A percentile compares a stretch with the other conserved stretches of the same genome.
These are phyloP conservation scores for Pyralis farinalis DNA, from an alignment of 2,888 invertebrate species.

Conservation along the genomic window DNA sequence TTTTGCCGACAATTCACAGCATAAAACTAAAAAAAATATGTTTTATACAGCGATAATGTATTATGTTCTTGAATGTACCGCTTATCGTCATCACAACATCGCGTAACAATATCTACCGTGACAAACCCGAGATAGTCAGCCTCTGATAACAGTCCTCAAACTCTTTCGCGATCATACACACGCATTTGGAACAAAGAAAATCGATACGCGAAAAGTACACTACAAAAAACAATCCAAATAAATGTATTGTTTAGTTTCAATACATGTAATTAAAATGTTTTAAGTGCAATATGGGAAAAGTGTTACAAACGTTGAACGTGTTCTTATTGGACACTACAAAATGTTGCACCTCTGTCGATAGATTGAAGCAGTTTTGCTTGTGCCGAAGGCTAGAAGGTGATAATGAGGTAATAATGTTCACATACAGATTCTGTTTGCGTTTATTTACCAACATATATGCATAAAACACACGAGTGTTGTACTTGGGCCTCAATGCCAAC, in stretches of 20 bases:
- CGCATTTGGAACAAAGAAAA: slow-evolving; percentile 30
- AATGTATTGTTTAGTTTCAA: not conserved
- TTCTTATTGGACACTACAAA: slow-evolving; percentile 61
- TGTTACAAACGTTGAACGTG: slow-evolving; percentile 59
- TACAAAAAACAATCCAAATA: not conserved
- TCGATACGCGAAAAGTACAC: not conserved
- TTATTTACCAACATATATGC: too few relatives aligned
- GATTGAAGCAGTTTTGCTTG: slow-evolving; percentile 66
- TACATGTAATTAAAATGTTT: slow-evolving; percentile 1
- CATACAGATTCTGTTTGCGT: too few relatives aligned
- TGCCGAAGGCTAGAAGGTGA: slow-evolving; percentile 59
- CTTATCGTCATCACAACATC: slow-evolving; percentile 64
- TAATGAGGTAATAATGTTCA: slow-evolving; percentile 49
- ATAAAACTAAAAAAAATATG: too few relatives aligned
- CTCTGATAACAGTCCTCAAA: slow-evolving; percentile 69
- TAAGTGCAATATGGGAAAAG: slow-evolving; percentile 49
- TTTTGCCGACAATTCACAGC: too few relatives aligned
- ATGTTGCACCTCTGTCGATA: slow-evolving; percentile 63
- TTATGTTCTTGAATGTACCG: slow-evolving; percentile 20
- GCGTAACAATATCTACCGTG: slow-evolving; percentile 71
- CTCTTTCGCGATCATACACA: slow-evolving; percentile 52
- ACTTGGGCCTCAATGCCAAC: too few relatives aligned
- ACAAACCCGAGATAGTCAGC: slow-evolving; percentile 70
- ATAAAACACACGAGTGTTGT: too few relatives aligned
- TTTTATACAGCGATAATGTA: not conserved